A percentile compares a stretch with the other conserved stretches of the same genome.
These are phyloP conservation scores for Varroa destructor DNA, from an alignment of 1,140 invertebrate genomes.

Conservation along the genomic window DNA sequence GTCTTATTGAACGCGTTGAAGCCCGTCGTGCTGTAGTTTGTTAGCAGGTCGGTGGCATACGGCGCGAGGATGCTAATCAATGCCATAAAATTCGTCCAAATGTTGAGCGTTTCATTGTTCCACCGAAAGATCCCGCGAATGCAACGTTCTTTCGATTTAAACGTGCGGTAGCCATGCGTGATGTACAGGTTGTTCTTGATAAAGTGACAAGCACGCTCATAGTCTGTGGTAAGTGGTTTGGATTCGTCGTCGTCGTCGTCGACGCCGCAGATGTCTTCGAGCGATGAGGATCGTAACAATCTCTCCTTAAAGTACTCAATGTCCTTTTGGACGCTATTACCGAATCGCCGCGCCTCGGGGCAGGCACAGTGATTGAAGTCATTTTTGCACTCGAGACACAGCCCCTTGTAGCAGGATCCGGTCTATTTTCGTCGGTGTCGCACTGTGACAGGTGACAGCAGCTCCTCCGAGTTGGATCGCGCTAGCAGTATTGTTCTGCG, in stretches of 20 bases:
- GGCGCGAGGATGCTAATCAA: conserved; percentile 4
- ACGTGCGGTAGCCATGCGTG: conserved; percentile 12
- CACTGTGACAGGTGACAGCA: not conserved
- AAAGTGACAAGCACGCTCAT: conserved; percentile 1
- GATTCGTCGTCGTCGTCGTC: not conserved
- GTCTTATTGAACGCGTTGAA: conserved; percentile 19
- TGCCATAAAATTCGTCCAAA: conserved; percentile 18
- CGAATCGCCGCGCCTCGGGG: not conserved
- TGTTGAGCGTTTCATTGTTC: conserved; percentile 23
- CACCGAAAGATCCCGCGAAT: conserved; percentile 13
- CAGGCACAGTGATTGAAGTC: conserved; percentile 1
- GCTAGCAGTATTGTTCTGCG: not conserved
- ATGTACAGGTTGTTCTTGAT: conserved; percentile 26
- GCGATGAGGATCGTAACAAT: not conserved
- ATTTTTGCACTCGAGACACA: conserved; percentile 24
- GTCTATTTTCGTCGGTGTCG: conserved; percentile 16
- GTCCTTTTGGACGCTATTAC: not conserved
- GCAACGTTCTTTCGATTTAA: conserved; percentile 17
- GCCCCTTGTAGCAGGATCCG: not conserved
- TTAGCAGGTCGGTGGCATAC: conserved; percentile 4
- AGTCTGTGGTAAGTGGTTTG: conserved; percentile 15
- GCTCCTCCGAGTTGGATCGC: conserved; percentile 5
- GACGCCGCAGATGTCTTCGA: conserved; percentile 4
- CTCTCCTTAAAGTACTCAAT: conserved; percentile 1
- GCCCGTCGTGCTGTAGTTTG: conserved; percentile 7